Evolutionary conservation across 1,140 invertebrate genomes (phyloP).

Genomic region (Drosophila pectinifera): DNA sequence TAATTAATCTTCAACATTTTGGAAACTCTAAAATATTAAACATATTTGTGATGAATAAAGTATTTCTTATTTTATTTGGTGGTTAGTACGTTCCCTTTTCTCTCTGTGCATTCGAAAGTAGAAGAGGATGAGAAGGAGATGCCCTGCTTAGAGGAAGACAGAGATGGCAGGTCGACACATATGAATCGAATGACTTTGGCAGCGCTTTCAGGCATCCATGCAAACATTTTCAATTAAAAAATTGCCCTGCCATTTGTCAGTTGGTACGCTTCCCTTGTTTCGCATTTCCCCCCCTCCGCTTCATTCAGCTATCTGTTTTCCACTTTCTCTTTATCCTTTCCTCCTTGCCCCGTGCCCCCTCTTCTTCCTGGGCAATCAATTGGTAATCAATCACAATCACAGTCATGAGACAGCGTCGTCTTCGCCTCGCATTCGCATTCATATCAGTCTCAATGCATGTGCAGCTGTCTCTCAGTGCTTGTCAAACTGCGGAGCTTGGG

Average conservation of each 20-base stretch:
- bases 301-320: constrained; percentile 1
- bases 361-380: constrained; percentile 46
- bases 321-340: constrained; percentile 4
- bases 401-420: constrained; percentile 67
- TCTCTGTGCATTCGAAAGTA: background rate
- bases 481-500: constrained; percentile 34
- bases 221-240: constrained; percentile 82
- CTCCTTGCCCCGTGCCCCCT: background rate
- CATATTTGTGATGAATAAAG: too few species aligned
- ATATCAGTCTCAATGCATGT: constrained; percentile 48
- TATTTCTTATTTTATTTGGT: too few species aligned
- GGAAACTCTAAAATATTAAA: too few species aligned
- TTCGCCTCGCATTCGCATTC: constrained; percentile 60
- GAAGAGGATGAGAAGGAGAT: background rate
- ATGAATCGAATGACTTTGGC: constrained; percentile 63
- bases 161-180: constrained; percentile 16
- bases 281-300: background rate
- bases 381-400: constrained; percentile 80
- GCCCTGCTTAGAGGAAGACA: background rate
- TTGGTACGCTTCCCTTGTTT: constrained; percentile 10
- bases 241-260: constrained; percentile 78
- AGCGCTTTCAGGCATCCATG: constrained; percentile 67
- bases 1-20: too few species aligned
- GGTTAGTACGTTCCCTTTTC: too few species aligned
- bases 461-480: constrained; percentile 28